phyloP scores from a whole-genome alignment of 35 echinoderm and acorn worm species.

The Patiria miniata region DNA sequence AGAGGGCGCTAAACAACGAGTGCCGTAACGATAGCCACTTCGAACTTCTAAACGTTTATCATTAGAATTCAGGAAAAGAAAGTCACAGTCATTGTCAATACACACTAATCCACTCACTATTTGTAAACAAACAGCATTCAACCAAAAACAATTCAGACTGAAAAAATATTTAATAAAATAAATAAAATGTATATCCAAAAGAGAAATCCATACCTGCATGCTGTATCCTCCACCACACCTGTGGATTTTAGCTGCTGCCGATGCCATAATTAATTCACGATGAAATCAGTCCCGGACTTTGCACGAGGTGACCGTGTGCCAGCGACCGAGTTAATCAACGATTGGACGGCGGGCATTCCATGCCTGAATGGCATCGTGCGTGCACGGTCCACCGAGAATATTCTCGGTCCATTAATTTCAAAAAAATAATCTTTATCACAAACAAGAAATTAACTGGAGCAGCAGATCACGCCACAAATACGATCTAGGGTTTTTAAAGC shows the following conservation, averaged over 20 bases:
- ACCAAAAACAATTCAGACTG: too few species aligned
- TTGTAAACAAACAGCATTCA: too few species aligned
- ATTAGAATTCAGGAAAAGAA: too few species aligned
- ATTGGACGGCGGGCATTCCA: slow-evolving; percentile 6
- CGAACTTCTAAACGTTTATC: too few species aligned
- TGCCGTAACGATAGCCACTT: too few species aligned
- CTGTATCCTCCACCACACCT: slow-evolving; percentile 15
- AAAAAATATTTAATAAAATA: not conserved
- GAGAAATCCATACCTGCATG: not conserved
- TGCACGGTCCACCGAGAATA: not conserved
- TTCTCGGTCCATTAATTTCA: too few species aligned
- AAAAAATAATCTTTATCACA: not conserved
- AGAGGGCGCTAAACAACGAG: too few species aligned
- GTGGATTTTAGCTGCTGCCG: not conserved
- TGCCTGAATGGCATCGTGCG: not conserved
- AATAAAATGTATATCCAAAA: not conserved
- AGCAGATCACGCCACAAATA: not conserved
- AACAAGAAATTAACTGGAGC: not conserved
- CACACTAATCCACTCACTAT: too few species aligned
- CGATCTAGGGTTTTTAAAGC: not conserved
- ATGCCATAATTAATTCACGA: slow-evolving; percentile 8
- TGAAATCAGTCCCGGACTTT: not conserved
- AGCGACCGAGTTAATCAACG: not conserved
- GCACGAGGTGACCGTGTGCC: not conserved
- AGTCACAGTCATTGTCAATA: too few species aligned